Conservation (phyloP, 2,113 vertebrate genomes). For the Tragelaphus strepsiceros region DNA sequence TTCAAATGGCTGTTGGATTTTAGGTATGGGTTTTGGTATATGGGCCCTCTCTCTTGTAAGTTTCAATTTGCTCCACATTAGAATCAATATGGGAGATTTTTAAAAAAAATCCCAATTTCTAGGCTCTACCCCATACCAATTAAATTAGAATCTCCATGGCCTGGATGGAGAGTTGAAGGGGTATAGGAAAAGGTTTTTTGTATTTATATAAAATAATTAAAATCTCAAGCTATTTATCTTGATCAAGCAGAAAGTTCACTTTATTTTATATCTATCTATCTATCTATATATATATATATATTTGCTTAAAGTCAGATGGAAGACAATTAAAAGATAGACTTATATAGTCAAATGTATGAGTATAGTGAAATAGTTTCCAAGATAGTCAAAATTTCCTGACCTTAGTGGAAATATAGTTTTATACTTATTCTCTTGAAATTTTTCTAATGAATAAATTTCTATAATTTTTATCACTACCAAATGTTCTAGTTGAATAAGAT, state of each 20-base stretch:
- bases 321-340: background rate
- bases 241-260: background rate
- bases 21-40: background rate
- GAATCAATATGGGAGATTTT: background rate
- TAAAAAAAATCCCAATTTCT: background rate
- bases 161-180: background rate
- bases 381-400: background rate
- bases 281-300: background rate
- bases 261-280: background rate
- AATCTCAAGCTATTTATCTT: background rate
- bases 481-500: background rate
- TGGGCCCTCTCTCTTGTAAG: rapidly evolving
- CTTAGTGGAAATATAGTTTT: background rate
- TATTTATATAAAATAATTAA: background rate
- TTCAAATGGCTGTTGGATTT: background rate
- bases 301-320: background rate
- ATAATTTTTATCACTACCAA: background rate
- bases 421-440: background rate
- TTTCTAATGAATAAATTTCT: background rate
- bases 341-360: background rate
- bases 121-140: background rate
- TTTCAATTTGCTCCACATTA: background rate
- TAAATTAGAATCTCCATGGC: background rate
- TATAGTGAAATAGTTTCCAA: background rate
- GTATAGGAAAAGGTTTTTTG: background rate